phyloP scores from a whole-genome alignment of 2,113 vertebrate species.

The Labeo catla region DNA sequence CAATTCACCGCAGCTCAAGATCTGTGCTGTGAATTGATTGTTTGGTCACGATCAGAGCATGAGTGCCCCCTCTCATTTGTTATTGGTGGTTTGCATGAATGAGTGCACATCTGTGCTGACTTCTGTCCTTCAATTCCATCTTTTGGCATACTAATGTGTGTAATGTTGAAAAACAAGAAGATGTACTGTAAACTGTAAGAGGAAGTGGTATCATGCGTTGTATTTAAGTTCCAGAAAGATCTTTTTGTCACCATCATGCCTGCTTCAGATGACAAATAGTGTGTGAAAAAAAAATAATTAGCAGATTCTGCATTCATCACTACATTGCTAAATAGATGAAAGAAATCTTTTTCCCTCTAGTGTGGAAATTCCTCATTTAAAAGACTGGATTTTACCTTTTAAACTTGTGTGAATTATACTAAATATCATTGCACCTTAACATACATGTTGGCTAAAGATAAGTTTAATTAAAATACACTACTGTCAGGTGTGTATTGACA shows the following conservation, averaged over 20 bases:
- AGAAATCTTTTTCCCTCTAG: too few relatives aligned
- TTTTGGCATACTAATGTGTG: neutral
- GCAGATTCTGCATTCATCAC: too few relatives aligned
- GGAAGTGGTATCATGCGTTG: neutral
- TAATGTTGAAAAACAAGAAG: neutral
- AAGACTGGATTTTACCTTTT: too few relatives aligned
- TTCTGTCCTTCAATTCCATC: neutral
- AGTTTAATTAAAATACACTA: neutral
- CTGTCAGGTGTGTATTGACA: neutral
- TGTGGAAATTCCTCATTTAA: too few relatives aligned
- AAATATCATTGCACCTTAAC: too few relatives aligned
- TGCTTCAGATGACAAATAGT: neutral
- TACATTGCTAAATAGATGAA: too few relatives aligned
- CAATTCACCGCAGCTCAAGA: conserved; percentile 28
- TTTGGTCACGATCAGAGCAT: conserved; percentile 13
- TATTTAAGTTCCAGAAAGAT: neutral
- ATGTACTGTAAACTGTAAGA: neutral
- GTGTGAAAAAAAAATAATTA: too few relatives aligned
- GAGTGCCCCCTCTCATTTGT: conserved; percentile 33
- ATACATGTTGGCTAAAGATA: too few relatives aligned
- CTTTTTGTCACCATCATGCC: neutral
- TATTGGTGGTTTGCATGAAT: neutral
- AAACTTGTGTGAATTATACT: too few relatives aligned
- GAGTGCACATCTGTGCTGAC: neutral
- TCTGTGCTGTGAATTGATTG: conserved; percentile 30